Percentiles rank a stretch among this genome's conserved stretches.
Evolutionary conservation across 2,888 invertebrate species (phyloP).

Genomic region (Zelleria hepariella): DNA sequence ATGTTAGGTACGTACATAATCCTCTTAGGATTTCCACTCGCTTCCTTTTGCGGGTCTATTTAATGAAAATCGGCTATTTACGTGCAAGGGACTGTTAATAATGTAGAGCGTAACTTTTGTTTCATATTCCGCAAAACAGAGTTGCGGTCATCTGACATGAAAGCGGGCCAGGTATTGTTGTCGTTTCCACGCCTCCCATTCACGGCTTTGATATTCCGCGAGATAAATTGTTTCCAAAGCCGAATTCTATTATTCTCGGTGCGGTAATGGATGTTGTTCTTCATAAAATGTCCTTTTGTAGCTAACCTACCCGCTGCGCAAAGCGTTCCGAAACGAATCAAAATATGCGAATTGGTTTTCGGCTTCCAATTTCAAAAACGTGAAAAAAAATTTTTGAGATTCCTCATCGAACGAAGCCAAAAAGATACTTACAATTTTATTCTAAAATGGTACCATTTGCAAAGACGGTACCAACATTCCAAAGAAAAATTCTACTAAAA

Average conservation of each 20-base stretch:
- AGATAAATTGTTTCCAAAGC: conserved; percentile 28
- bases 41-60: neutral
- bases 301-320: neutral
- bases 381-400: no score
- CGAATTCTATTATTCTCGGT: neutral
- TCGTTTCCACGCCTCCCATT: conserved; percentile 35
- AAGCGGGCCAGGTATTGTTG: conserved; percentile 17
- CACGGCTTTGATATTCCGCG: conserved; percentile 31
- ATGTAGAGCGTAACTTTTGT: neutral
- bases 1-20: no score
- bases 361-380: no score
- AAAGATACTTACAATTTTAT: neutral
- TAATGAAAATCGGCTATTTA: neutral
- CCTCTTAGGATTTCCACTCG: no score
- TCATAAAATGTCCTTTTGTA: neutral
- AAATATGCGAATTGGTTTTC: no score
- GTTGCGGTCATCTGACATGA: neutral
- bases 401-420: no score
- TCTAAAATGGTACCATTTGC: neutral
- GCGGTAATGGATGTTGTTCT: neutral
- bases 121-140: neutral
- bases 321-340: no score
- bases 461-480: neutral
- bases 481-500: neutral
- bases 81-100: neutral